Conservation (phyloP, 2,888 invertebrate genomes). For the Hydrotaea diabolus region DNA sequence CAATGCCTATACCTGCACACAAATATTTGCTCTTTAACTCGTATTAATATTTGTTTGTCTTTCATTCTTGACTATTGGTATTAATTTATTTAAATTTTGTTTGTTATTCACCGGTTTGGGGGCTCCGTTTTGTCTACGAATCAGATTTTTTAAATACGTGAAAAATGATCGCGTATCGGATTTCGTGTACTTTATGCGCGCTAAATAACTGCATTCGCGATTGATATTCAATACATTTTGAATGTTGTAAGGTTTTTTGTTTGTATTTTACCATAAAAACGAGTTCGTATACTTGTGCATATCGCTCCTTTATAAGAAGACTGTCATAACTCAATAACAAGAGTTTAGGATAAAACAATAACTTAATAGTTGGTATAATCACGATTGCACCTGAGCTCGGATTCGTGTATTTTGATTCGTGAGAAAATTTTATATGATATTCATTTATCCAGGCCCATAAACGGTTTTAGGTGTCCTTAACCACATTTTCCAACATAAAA, state of each 20-base stretch:
- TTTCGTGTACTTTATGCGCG: conserved; percentile 23
- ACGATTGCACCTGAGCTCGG: too few species aligned
- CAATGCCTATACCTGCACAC: background rate
- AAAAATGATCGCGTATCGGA: background rate
- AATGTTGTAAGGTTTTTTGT: conserved; percentile 5
- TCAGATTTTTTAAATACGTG: conserved; percentile 57
- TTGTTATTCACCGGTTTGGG: conserved; percentile 16
- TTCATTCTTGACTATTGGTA: background rate
- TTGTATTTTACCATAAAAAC: too few species aligned
- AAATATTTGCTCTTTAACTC: conserved; percentile 31
- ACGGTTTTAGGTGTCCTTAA: too few species aligned
- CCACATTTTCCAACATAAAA: too few species aligned
- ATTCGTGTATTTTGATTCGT: too few species aligned
- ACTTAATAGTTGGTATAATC: too few species aligned
- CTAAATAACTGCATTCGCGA: background rate
- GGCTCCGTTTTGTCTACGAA: conserved; percentile 70
- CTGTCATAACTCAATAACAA: too few species aligned
- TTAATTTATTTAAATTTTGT: conserved; percentile 28
- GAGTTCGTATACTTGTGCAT: too few species aligned
- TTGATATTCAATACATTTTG: conserved; percentile 2
- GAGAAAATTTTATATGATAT: too few species aligned
- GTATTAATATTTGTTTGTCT: background rate
- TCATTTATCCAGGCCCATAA: too few species aligned
- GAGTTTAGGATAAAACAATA: too few species aligned
- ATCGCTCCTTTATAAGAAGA: too few species aligned